Evolutionary conservation across 2,113 vertebrate species (phyloP).

Genomic region (Lontra canadensis): DNA sequence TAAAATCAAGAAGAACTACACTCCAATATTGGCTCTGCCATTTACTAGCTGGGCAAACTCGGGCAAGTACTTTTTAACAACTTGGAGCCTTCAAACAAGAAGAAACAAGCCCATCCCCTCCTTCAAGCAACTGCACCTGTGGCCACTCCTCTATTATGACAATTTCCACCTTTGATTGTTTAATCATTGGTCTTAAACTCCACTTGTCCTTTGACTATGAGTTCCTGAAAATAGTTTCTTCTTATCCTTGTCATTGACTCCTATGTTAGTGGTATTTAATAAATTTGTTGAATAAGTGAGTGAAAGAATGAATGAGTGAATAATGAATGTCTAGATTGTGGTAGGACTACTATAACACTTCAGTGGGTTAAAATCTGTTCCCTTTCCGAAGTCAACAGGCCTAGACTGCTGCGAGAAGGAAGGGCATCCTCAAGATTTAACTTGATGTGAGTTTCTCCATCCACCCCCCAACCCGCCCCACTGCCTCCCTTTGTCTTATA

Average conservation of each 20-base stretch:
- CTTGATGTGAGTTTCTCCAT: background rate
- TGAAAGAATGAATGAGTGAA: background rate
- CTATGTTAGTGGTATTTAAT: background rate
- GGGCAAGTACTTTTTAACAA: background rate
- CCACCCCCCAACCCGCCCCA: too few species aligned
- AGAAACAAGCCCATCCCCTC: background rate
- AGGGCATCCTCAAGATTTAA: background rate
- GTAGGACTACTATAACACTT: background rate
- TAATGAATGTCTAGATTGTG: background rate
- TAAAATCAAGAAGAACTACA: fast-evolving
- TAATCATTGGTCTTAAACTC: background rate
- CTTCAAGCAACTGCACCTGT: background rate
- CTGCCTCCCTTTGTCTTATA: background rate
- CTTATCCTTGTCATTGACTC: background rate
- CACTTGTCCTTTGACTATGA: background rate
- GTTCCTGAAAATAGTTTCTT: background rate
- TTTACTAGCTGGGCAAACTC: background rate
- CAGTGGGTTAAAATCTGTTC: background rate
- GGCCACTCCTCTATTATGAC: background rate
- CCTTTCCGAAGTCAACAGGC: background rate
- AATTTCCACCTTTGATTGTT: background rate
- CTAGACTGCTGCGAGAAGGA: background rate
- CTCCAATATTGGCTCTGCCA: background rate
- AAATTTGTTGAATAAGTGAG: background rate
- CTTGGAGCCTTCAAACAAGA: background rate